Percentiles rank a stretch among this genome's conserved stretches.
These are phyloP conservation scores for Drosophila peninsularis DNA, from an alignment of 2,888 invertebrate species.

Conservation along the genomic window DNA sequence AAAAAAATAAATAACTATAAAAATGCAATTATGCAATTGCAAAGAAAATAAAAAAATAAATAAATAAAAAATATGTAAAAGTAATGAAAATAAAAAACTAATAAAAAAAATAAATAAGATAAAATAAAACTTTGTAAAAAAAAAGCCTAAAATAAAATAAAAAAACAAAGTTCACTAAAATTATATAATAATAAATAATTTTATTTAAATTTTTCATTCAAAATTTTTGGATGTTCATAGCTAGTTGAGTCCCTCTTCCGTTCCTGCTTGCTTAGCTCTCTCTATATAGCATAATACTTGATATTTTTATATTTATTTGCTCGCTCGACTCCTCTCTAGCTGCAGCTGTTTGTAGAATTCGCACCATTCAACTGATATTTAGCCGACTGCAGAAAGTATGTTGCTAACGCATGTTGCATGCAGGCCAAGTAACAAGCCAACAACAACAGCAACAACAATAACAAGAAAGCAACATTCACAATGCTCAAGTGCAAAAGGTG, in stretches of 20 bases:
- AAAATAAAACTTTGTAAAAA: background rate
- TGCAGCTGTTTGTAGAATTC: slow-evolving; percentile 26
- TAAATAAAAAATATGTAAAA: too few species aligned
- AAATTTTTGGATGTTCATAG: background rate
- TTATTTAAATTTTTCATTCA: too few species aligned
- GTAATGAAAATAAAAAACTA: too few species aligned
- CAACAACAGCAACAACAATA: slow-evolving; percentile 33
- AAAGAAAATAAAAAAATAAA: too few species aligned
- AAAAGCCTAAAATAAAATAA: too few species aligned
- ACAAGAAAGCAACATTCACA: slow-evolving; percentile 42
- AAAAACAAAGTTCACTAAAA: too few species aligned
- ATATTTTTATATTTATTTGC: background rate
- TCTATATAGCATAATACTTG: background rate
- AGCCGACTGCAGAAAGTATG: slow-evolving; percentile 56
- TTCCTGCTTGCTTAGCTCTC: too few species aligned
- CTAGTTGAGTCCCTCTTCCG: too few species aligned
- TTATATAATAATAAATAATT: too few species aligned
- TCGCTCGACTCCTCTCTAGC: slow-evolving; percentile 30
- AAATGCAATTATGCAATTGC: too few species aligned
- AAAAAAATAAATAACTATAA: too few species aligned
- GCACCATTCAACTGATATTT: slow-evolving; percentile 44
- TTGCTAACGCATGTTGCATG: slow-evolving; percentile 68
- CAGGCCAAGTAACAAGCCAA: slow-evolving; percentile 29
- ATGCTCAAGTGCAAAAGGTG: slow-evolving; percentile 73
- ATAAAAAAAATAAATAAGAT: too few species aligned